Evolutionary conservation across 2,113 vertebrate genomes (phyloP), one percentile per base, ranked within the genome.

Genomic region (Gobius niger): DNA sequence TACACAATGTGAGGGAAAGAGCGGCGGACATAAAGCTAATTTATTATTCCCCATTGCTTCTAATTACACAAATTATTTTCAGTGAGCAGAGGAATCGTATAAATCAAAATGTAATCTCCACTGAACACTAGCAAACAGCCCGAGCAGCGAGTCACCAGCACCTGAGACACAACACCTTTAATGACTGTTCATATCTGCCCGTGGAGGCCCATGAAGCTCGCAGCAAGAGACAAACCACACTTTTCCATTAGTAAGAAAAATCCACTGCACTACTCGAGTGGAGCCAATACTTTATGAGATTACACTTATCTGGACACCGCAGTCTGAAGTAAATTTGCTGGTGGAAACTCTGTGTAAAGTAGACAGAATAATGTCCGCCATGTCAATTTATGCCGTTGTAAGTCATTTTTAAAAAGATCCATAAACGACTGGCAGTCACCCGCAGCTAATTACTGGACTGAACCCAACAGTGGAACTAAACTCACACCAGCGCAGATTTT

Each of bases 381-480:
- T 52, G 46, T 62, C 69, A 44, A 47, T 42, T 44, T 34, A 42
- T 19, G 24, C 7, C 69, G 62, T 12, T 63, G 44, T 50, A 42
- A 78, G 54, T 73, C 16, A 59, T 56, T 77, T 81, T 34, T 50
- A 75, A 78, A 72, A 59, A 63, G 42, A 81, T 79, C 51, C 3
- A 59, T 62, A 64, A 63, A 56, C 53, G 54, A 74, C 15, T 57
- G 41, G 60, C 47, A 59, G 40, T 75, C 47, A 1, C 8, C 53
- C 12, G 0, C 9, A 14, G 62, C 49, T 81, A 63, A 80, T 76
- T 63, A 72, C 42, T 65, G 68, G 57, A 65, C 59, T 47, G 50
- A 18, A 60, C 15, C 68, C 69, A 67, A 19, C 44, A 57, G 41
- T 1, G 61, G 15, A 70, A 52, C 14, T 18, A 61, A 71, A 68